Evolutionary conservation across 1,140 invertebrate genomes (phyloP).

Genomic region (Platorchestia sp.): DNA sequence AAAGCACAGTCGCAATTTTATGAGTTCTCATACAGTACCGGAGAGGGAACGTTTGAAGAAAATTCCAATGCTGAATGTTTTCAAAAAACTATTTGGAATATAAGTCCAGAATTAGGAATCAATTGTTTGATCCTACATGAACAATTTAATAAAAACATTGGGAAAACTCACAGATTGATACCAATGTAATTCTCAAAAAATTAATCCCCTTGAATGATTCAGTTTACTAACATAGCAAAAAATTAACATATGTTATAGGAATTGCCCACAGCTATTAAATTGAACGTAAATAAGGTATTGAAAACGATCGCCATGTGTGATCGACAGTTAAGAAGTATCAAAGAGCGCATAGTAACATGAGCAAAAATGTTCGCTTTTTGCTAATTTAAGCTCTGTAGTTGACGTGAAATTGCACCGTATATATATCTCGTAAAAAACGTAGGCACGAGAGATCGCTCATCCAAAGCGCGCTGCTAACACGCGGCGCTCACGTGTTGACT

Average conservation of each 20-base stretch:
- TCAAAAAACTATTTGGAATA: no score
- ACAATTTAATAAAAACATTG: no score
- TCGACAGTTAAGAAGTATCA: not conserved
- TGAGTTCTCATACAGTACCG: no score
- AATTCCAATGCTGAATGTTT: no score
- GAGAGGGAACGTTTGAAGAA: no score
- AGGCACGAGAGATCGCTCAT: not conserved
- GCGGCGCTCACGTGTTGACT: not conserved
- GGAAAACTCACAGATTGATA: no score
- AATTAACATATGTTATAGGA: not conserved
- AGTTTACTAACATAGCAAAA: not conserved
- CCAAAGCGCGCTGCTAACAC: not conserved
- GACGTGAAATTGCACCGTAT: not conserved
- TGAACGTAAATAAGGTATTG: not conserved
- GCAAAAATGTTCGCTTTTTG: not conserved
- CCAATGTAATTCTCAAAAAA: no score
- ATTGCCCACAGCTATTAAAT: not conserved
- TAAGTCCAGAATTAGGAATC: no score
- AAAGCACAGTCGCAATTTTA: not conserved
- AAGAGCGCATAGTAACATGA: not conserved
- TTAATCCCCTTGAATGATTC: no score
- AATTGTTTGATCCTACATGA: no score
- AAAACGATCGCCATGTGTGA: no score
- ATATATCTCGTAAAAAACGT: not conserved
- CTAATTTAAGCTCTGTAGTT: not conserved